Base-by-base conservation (phyloP, 2,113 vertebrate species). In the Cheilinus undulatus region DNA sequence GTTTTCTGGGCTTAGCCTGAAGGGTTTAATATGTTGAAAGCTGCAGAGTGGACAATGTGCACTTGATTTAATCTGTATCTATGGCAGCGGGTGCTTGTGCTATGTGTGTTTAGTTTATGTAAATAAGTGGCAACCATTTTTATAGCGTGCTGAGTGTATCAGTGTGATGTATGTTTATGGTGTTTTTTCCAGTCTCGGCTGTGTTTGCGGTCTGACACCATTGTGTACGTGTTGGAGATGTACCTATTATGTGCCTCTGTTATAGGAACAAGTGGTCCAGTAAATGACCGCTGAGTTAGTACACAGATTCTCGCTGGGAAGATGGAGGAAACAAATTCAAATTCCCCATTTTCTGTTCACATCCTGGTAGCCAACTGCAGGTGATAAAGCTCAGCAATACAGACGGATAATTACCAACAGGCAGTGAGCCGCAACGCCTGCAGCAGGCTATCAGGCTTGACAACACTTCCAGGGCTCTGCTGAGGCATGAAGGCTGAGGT, bases 401-500 rank as follows among this genome's bases (percentile, higher is more conserved):
- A 60, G 57, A 76, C 11, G n/a, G 46, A 69, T 73, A 65, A 82
- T 88, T 78, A 85, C 28, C 43, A 54, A 27, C 32, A 51, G 56
- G 64, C 69, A 77, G 59, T 0, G 45, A 81, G 46, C 52, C 32
- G 7, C 6, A 1, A 27, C 0, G 7, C 46, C 68, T 34, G 10
- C 61, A 75, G 46, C 52, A 56, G 45, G 19, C 60, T 69, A 52
- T 68, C 77, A 32, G 43, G 40, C 43, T 50, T 63, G 60, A 75
- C 36, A 73, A 34, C 30, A 23, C 53, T 50, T 67, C 69, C 45
- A 46, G 56, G 50, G 68, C 2, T n/a, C 27, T 20, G 27, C 4
- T 27, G 22, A 22, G 20, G 23, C 3, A 26, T 32, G 58, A 19
- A 28, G 27, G n/a, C n/a, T n/a, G n/a, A 61, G 34, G 5, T 53